Conservation (phyloP, 2,888 invertebrate genomes). For the Disparrhopalites patrizii region DNA sequence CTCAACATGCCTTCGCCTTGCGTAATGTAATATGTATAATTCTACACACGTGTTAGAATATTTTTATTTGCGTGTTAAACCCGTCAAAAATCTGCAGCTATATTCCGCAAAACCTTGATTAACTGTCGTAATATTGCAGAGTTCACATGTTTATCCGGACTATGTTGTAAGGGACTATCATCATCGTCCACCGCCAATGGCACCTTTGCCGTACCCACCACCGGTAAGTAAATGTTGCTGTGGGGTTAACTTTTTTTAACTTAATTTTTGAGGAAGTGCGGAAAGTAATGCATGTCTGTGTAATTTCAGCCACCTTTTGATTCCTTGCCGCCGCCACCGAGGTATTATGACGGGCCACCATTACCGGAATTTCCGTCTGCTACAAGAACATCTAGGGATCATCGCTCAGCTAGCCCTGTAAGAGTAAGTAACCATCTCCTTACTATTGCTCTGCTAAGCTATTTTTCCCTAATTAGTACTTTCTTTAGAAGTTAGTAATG, state of each 20-base stretch:
- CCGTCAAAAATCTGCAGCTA: too few species aligned
- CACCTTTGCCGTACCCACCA: constrained; percentile 78
- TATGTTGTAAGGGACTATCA: constrained; percentile 42
- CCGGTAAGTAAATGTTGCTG: constrained; percentile 53
- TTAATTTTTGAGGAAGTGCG: neutral
- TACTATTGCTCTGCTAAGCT: constrained; percentile 29
- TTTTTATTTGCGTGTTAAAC: too few species aligned
- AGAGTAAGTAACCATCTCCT: constrained; percentile 19
- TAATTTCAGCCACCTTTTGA: constrained; percentile 53
- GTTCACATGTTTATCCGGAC: constrained; percentile 36
- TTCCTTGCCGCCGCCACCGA: constrained; percentile 67
- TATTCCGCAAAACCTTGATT: too few species aligned
- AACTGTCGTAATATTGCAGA: constrained; percentile 32
- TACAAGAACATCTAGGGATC: constrained; percentile 53
- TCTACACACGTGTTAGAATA: too few species aligned
- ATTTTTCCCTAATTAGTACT: too few species aligned
- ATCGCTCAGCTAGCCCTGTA: constrained; percentile 50
- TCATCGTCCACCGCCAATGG: constrained; percentile 49
- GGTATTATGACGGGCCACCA: constrained; percentile 76
- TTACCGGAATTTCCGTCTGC: constrained; percentile 71
- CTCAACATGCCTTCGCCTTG: too few species aligned
- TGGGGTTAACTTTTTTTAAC: neutral
- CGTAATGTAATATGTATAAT: too few species aligned
- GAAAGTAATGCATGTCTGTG: neutral
- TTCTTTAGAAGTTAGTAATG: too few species aligned